Base-by-base conservation (phyloP, 2,113 vertebrate genomes). In the Chlorocebus sabaeus region DNA sequence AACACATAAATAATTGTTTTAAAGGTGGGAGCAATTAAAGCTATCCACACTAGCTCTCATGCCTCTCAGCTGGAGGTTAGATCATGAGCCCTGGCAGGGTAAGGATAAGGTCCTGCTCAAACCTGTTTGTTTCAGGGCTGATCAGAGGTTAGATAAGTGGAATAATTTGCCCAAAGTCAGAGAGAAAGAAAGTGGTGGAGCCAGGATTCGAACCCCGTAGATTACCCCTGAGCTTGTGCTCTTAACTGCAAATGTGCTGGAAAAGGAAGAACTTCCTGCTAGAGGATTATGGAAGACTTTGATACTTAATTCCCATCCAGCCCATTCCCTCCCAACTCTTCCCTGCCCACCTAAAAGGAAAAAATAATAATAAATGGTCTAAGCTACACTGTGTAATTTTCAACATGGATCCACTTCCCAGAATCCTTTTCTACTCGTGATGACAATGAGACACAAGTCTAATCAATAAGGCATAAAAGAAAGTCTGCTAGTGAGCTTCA, bases 371-470 rank as follows among this genome's bases (percentile, higher is more conserved):
- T 22, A 59, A 80, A 55, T 2, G 35, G 6, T 38, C 38, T 64
- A 50, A 78, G 22, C 3, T 16, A 52, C 67, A 48, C 9, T 79
- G 22, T 67, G 20, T 64, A 83, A 30, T 7, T 45, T 92, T 75
- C 68, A 78, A 32, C 43, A 75, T 38, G 81, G 30, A 85, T 68
- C 48, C 5, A 35, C 48, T 67, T 94, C 52, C 83, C 88, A 90
- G 75, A 96, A 87, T 79, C 55, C 61, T 86, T 86, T 97, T 81
- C 61, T 95, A 35, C 6, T 82, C 55, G 86, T n/a, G 67, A 93
- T n/a, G 73, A 25, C 27, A 50, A 64, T 10, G 35, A 95, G 55
- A 93, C 50, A 57, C 2, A 78, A 22, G 78, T 52, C 52, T 78
- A 73, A 72, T 30, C 27, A 90, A 64, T 40, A 11, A 90, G 1